Conservation (phyloP, 2,797 vertebrate species). For the Glyptemys insculpta region DNA sequence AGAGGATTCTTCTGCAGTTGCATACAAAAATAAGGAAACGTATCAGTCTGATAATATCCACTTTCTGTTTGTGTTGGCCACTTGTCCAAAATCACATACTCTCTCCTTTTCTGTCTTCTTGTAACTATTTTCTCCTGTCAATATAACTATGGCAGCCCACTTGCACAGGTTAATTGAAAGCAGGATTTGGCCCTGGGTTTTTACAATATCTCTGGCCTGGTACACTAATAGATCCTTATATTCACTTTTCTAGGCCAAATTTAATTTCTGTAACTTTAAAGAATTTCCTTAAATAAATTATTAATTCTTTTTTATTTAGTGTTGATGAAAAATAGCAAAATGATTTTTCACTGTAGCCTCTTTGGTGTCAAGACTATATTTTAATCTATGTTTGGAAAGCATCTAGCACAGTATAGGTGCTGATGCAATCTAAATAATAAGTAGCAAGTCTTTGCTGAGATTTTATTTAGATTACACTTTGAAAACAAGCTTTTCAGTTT, state of each 20-base stretch:
- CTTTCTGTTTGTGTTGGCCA: background rate
- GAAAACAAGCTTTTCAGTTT: background rate
- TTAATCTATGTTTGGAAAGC: background rate
- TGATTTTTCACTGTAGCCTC: background rate
- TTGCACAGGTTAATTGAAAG: background rate
- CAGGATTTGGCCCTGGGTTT: background rate
- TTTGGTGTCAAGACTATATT: background rate
- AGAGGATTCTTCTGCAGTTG: background rate
- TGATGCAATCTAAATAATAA: background rate
- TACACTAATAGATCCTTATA: background rate
- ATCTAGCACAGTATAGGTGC: background rate
- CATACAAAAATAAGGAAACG: background rate
- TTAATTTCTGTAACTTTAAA: background rate
- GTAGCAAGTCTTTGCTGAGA: background rate
- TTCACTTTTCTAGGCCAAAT: rapidly evolving
- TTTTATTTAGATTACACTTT: background rate
- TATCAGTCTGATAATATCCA: background rate
- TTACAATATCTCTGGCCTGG: background rate
- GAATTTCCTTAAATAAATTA: background rate
- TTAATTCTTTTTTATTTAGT: background rate
- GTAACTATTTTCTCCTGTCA: background rate
- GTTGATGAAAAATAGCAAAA: background rate
- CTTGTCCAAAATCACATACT: background rate
- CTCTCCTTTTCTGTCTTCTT: background rate
- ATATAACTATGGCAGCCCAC: background rate